Evolutionary conservation across 2,113 vertebrate species (phyloP).

Genomic region (Empidonax alnorum): DNA sequence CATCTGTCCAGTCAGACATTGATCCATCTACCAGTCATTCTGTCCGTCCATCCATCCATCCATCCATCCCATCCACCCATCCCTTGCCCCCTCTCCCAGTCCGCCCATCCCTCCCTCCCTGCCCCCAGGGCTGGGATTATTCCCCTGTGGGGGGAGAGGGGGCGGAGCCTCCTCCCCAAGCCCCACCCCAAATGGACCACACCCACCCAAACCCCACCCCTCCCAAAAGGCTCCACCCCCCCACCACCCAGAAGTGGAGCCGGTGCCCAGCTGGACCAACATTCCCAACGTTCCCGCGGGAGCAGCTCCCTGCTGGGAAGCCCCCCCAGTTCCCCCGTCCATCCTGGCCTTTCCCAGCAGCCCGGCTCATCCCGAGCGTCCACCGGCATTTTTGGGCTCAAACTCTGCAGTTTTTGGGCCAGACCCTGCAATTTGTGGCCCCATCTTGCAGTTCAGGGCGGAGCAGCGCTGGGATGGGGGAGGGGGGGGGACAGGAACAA

Average conservation of each 20-base stretch:
- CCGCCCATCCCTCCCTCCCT: neutral
- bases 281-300: too few relatives aligned
- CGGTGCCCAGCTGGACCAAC: accelerated
- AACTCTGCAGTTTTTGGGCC: neutral
- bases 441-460: neutral
- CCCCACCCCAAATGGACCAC: neutral
- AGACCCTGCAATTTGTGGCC: neutral
- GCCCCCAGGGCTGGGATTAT: neutral
- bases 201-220: neutral
- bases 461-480: neutral
- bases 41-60: accelerated
- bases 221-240: neutral
- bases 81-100: too few relatives aligned
- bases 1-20: neutral
- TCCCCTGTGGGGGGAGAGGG: neutral
- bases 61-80: too few relatives aligned
- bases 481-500: neutral
- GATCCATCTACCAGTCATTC: too few relatives aligned
- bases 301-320: accelerated
- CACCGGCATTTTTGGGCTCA: neutral
- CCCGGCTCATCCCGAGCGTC: neutral
- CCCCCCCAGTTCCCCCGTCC: too few relatives aligned
- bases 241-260: neutral
- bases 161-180: neutral
- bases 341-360: neutral